Evolutionary conservation across 2,113 vertebrate species (phyloP).

Genomic region (Entelurus aequoreus): DNA sequence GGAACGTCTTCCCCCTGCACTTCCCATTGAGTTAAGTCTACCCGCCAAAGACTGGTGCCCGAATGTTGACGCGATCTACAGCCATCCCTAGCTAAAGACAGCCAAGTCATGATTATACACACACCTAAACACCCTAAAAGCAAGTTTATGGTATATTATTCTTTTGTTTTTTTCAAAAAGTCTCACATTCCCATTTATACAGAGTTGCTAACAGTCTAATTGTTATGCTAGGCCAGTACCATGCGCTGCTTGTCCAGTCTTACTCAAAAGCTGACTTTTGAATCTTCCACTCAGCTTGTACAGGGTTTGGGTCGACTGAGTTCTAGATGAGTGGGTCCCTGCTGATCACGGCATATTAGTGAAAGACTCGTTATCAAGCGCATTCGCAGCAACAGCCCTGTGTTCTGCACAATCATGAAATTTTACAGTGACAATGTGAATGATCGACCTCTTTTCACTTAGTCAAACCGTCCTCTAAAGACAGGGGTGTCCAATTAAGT

Average conservation of each 20-base stretch:
- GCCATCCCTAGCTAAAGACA: slow-evolving; percentile 26
- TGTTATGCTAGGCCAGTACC: neutral
- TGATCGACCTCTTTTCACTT: neutral
- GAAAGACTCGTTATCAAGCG: no score
- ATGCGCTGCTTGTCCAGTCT: neutral
- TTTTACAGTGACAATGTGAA: neutral
- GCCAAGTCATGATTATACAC: slow-evolving; percentile 7
- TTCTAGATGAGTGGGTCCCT: no score
- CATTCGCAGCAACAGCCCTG: no score
- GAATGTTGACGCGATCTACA: slow-evolving; percentile 28
- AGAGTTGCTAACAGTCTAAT: neutral
- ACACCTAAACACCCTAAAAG: no score
- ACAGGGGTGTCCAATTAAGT: no score
- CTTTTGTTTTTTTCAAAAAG: neutral
- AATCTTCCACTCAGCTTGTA: no score
- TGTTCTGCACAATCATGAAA: no score
- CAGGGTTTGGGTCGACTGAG: no score
- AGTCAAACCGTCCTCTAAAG: neutral
- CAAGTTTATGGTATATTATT: no score
- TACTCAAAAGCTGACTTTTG: no score
- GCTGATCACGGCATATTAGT: no score
- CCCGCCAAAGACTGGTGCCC: slow-evolving; percentile 50
- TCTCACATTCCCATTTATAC: neutral
- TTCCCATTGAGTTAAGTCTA: slow-evolving; percentile 27
- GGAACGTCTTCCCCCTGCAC: slow-evolving; percentile 19